Evolutionary conservation across 2,888 invertebrate species (phyloP), one percentile per base, ranked within the genome.

Genomic region (Lamproptera curius): DNA sequence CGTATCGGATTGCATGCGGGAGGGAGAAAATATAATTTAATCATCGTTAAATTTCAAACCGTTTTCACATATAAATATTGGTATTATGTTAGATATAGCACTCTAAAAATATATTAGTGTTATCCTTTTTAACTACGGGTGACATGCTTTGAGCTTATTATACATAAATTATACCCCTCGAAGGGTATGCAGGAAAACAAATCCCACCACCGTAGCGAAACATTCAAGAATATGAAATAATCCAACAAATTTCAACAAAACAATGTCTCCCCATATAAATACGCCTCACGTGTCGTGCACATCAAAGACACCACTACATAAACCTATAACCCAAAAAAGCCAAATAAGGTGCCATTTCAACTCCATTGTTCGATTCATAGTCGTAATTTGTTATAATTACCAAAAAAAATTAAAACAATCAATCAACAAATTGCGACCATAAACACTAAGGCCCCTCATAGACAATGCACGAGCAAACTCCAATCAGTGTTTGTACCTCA

Each of bases 401-500:
- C n/a, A n/a, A n/a, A n/a, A n/a, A n/a, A n/a, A n/a, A n/a, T n/a
- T n/a, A 14, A 16, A 34, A 4, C 14, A 20, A 17, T 15, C 16
- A 23, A 31, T 16, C 16, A 57, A 52, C 46, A 66, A 68, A 72
- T 74, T 73, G 60, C 67, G 66, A 70, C 62, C 67, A 65, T 31
- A 54, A 55, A 46, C n/a, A n/a, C 53, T 52, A 58, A 67, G 67
- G 67, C 69, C 62, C 40, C 53, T 62, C 56, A 63, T 69, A 76
- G 73, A 71, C 67, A 69, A 70, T 57, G 69, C 72, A 72, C 67
- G 70, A 71, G 63, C 72, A 79, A 78, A 76, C 70, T 73, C 56
- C 62, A 64, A 56, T 60, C 56, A 49, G 52, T 51, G 50, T 67
- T 58, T 73, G 74, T 93, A 93, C 93, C 93, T 93, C 90, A 91